Evolutionary conservation across 2,888 invertebrate species (phyloP).

Genomic region (Malachius bipustulatus): DNA sequence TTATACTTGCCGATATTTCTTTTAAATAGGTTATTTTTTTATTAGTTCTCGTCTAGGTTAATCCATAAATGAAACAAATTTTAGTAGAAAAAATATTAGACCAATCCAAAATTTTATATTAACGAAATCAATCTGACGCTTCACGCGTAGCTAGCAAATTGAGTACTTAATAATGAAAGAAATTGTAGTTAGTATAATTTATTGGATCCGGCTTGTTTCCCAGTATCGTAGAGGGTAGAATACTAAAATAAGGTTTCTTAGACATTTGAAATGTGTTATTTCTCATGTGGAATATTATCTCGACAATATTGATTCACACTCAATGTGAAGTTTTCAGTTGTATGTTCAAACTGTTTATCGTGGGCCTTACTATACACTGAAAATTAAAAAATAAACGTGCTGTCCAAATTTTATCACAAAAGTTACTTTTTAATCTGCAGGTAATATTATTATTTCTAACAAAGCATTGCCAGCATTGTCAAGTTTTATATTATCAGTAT

Average conservation of each 20-base stretch:
- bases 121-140: too few species aligned
- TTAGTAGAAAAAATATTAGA: too few species aligned
- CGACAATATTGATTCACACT: slow-evolving; percentile 40
- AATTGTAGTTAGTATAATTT: too few species aligned
- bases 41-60: too few species aligned
- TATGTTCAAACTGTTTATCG: slow-evolving; percentile 40
- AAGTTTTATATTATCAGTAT: too few species aligned
- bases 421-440: not conserved
- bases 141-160: too few species aligned
- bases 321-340: slow-evolving; percentile 40
- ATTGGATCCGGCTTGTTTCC: slow-evolving; percentile 20
- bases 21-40: too few species aligned
- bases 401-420: slow-evolving; percentile 37
- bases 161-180: too few species aligned
- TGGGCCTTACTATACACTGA: slow-evolving; percentile 44
- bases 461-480: too few species aligned
- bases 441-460: slow-evolving; percentile 1
- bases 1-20: too few species aligned
- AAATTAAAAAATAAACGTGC: slow-evolving; percentile 36
- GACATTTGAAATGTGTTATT: slow-evolving; percentile 33
- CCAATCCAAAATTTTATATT: too few species aligned
- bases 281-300: slow-evolving; percentile 34
- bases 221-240: slow-evolving; percentile 27
- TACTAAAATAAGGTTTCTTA: slow-evolving; percentile 27
- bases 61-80: too few species aligned